Evolutionary conservation across 2,888 invertebrate species (phyloP), one percentile per base, ranked within the genome.

Genomic region (Eupithecia dodoneata): DNA sequence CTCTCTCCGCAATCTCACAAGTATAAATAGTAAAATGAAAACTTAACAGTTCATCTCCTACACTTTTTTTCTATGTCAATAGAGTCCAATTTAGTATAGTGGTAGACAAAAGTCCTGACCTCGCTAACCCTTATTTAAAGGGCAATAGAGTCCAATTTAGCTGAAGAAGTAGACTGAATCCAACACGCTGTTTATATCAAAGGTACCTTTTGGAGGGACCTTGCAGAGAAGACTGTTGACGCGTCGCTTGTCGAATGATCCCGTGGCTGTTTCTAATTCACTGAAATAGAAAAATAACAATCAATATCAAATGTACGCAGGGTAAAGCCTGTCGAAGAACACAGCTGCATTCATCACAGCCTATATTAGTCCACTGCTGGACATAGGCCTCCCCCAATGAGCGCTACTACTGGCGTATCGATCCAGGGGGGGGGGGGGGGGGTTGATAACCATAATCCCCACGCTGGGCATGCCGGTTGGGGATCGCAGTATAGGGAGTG

Each of bases 111-210:
- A 59, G 18, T 59, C n/a, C 55, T 52, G 52, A 52, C 15, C 55
- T 59, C 9, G 3, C 55, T 18, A 18, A 59, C 1, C 55, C 55
- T 59, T 59, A 18, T 59, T n/a, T 59, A n/a, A 59, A 4, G 55
- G 3, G 55, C 6, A 59, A 59, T 74, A 66, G 55, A 59, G 73
- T 74, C 73, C 76, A 77, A 75, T 72, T 78, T 92, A 98, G 94
- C 98, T 98, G 92, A 99, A 99, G 93, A 99, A 99, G 90, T 98
- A 99, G 15, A 96, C 95, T 0, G 98, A 98, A 47, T 96, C 89
- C 66, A 98, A 93, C 44, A 99, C 98, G 83, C 96, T 96, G 0
- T 96, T 93, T 67, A 99, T 94, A 86, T 98, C 96, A 86, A 98
- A 98, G 83, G 96, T 92, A 1, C 98, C 98, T 86, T 97, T 98